Base-by-base conservation (phyloP, 2,113 vertebrate species). In the Rhinogobius similis region DNA sequence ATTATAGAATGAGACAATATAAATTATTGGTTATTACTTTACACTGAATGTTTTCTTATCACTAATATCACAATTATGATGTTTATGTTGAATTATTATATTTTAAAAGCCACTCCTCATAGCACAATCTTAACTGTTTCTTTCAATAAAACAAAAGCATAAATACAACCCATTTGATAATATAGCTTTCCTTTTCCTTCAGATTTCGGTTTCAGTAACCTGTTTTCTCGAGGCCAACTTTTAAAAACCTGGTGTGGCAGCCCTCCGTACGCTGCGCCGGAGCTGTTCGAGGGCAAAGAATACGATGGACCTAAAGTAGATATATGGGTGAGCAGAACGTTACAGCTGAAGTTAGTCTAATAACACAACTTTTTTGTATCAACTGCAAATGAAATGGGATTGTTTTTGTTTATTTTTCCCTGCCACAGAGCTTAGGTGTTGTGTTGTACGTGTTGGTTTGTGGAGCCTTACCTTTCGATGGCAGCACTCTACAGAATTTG, bases 201-300 rank as follows among this genome's bases (percentile, higher is more conserved):
- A 94, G 98, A 99, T 89, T 99, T 99, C 88, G 98, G 97, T 72
- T 99, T 99, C 93, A 99, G 97, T 86, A 99, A 99, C 87, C 91
- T 96, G 87, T 99, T 99, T 90, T 96, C 96, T 3, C 95, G 96
- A 20, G 97, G 97, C 2, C 97, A 99, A 90, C 90, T 98, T 75
- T 90, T 99, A 68, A 99, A 99, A 92, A 99, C 98, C 0, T 99
- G 98, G 98, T 99, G 98, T 62, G 98, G 98, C 75, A 98, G 97
- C 36, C 98, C 98, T 21, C 98, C 98, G 0, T 99, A 99, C 0
- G 98, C 97, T 0, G 98, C 98, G 0, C 98, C 98, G 0, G 98
- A 99, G 24, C 95, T 99, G 64, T 99, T 99, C 21, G 98, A 99
- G 80, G 98, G 98, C 10, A 99, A 99, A 78, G 97, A 99, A 32